Evolutionary conservation across 2,113 vertebrate genomes (phyloP).

Genomic region (Callorhinus ursinus): DNA sequence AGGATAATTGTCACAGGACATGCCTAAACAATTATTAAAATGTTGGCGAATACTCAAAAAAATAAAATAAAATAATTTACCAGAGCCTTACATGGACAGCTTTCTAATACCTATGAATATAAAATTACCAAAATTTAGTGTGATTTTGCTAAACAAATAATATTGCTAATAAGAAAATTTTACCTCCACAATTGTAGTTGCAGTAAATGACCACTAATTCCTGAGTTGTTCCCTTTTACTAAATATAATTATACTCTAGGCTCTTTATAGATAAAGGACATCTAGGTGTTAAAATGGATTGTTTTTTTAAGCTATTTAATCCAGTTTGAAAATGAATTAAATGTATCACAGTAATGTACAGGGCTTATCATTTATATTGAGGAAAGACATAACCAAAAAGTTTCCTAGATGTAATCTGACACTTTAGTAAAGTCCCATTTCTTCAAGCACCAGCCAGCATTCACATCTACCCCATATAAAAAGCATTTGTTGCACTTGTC

Average conservation of each 20-base stretch:
- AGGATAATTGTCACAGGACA: slow-evolving; percentile 59
- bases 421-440: not conserved
- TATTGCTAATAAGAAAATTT: slow-evolving; percentile 3
- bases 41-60: slow-evolving; percentile 27
- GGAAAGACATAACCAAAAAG: not conserved
- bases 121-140: not conserved
- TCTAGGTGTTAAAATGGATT: not conserved
- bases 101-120: not conserved
- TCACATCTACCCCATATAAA: not conserved
- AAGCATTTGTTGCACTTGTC: not conserved
- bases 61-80: not conserved
- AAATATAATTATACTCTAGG: not conserved
- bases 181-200: not conserved
- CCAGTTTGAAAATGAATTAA: not conserved
- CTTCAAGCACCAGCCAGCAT: not conserved
- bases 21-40: slow-evolving; percentile 67
- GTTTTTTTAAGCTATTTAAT: not conserved
- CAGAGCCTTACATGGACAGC: not conserved
- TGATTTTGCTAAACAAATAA: not conserved
- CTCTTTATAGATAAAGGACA: not conserved
- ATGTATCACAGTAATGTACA: not conserved
- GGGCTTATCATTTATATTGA: not conserved
- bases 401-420: not conserved
- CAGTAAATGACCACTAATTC: not conserved
- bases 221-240: not conserved